Percentiles rank a stretch among this genome's conserved stretches.
Evolutionary conservation across 2,888 invertebrate species (phyloP).

Genomic region (Trissolcus japonicus): DNA sequence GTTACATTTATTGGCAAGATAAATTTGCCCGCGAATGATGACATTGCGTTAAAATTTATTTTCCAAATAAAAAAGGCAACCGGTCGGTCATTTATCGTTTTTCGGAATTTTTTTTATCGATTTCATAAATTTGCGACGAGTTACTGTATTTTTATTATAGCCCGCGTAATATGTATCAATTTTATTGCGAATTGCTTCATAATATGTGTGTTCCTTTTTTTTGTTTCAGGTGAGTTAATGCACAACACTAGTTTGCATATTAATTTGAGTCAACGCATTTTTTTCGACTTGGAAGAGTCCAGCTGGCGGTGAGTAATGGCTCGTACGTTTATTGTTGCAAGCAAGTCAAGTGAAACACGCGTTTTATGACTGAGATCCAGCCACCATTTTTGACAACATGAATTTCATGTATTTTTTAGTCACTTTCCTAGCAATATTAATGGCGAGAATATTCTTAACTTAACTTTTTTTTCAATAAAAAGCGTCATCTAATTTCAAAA

Average conservation of each 20-base stretch:
- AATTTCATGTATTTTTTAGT: not conserved
- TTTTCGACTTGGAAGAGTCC: conserved; percentile 57
- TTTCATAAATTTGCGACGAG: conserved; percentile 31
- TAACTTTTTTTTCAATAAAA: too few species aligned
- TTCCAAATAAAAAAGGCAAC: conserved; percentile 18
- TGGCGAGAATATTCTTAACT: too few species aligned
- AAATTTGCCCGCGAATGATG: conserved; percentile 41
- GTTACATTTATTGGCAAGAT: conserved; percentile 44
- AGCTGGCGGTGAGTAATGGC: conserved; percentile 59
- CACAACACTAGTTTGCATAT: conserved; percentile 53
- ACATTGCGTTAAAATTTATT: conserved; percentile 34
- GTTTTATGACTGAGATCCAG: conserved; percentile 31
- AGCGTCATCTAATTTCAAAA: too few species aligned
- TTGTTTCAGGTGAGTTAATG: conserved; percentile 52
- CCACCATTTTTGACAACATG: conserved; percentile 14
- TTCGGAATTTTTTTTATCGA: conserved; percentile 21
- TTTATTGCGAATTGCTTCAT: conserved; percentile 31
- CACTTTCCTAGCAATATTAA: too few species aligned
- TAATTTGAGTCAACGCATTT: conserved; percentile 59
- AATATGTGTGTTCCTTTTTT: conserved; percentile 42
- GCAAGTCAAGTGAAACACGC: conserved; percentile 23
- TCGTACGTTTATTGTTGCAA: conserved; percentile 36
- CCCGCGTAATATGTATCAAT: conserved; percentile 27
- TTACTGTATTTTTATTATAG: conserved; percentile 16
- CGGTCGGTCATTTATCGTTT: not conserved